phyloP scores from a whole-genome alignment of 2,888 invertebrate genomes.

The Spialia ferax region DNA sequence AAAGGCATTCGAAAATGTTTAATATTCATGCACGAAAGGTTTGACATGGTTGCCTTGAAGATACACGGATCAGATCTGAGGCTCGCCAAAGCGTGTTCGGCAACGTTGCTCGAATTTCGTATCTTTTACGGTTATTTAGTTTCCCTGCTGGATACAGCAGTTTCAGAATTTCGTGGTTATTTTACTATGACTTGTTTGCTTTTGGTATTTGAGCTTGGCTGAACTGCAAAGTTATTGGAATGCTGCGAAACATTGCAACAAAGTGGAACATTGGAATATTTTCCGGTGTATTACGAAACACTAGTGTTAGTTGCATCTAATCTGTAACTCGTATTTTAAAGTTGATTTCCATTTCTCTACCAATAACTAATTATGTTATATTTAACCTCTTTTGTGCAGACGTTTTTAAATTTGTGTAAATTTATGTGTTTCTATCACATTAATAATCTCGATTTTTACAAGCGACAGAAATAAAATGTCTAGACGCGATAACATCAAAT shows the following conservation, averaged over 20 bases:
- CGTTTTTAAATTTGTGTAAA: too few species aligned
- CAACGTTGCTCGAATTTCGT: slow-evolving; percentile 13
- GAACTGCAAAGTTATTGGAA: background rate
- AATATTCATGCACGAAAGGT: slow-evolving; percentile 29
- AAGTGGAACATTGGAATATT: background rate
- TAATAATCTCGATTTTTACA: background rate
- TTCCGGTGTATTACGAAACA: background rate
- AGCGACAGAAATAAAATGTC: slow-evolving; percentile 1
- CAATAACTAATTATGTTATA: too few species aligned
- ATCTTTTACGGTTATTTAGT: slow-evolving; percentile 25
- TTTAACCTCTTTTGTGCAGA: too few species aligned
- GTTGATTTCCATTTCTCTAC: background rate
- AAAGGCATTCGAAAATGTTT: slow-evolving; percentile 24
- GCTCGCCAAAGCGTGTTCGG: background rate
- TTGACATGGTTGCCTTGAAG: slow-evolving; percentile 12
- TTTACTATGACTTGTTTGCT: slow-evolving; percentile 1
- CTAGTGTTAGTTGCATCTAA: too few species aligned
- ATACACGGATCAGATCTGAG: slow-evolving; percentile 20
- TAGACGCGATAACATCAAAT: slow-evolving; percentile 17
- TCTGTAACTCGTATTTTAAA: background rate
- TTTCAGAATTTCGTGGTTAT: background rate
- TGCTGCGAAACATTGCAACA: background rate
- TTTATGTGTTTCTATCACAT: too few species aligned
- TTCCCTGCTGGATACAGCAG: background rate
- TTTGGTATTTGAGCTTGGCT: background rate